phyloP scores from a whole-genome alignment of 1,140 invertebrate species.

The Tribolium madens region DNA sequence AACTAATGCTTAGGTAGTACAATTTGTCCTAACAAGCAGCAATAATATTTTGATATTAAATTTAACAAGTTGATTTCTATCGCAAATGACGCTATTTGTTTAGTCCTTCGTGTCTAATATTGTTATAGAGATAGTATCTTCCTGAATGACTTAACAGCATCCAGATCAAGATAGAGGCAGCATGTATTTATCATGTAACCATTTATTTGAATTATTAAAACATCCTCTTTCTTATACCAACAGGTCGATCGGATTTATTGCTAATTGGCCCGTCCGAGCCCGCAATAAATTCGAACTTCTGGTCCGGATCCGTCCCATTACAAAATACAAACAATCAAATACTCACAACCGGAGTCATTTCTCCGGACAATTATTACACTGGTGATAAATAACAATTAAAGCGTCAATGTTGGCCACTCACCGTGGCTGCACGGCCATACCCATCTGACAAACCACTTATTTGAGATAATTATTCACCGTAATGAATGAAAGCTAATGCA shows the following conservation, averaged over 20 bases:
- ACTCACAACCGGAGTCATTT: conserved; percentile 3
- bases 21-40: conserved; percentile 23
- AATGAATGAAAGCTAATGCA: conserved; percentile 41
- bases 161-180: conserved; percentile 38
- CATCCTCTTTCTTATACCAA: conserved; percentile 38
- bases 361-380: conserved; percentile 14
- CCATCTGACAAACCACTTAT: conserved; percentile 43
- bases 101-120: conserved; percentile 43
- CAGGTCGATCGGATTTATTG: conserved; percentile 40
- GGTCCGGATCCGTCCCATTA: conserved; percentile 29
- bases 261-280: conserved; percentile 36
- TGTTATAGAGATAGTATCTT: conserved; percentile 45
- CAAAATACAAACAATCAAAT: conserved; percentile 34
- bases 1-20: not conserved
- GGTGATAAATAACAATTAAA: conserved; percentile 41
- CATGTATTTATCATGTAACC: conserved; percentile 36
- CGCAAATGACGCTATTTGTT: conserved; percentile 48
- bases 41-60: conserved; percentile 47
- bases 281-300: conserved; percentile 27
- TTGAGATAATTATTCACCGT: conserved; percentile 42
- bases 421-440: conserved; percentile 10
- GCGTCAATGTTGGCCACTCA: conserved; percentile 35
- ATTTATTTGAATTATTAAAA: conserved; percentile 45
- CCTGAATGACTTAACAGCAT: conserved; percentile 24
- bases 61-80: conserved; percentile 51